A percentile compares a stretch with the other conserved stretches of the same genome.
These are phyloP conservation scores for Notarius quadriscutis DNA, from an alignment of 2,113 vertebrate genomes.

Conservation along the genomic window DNA sequence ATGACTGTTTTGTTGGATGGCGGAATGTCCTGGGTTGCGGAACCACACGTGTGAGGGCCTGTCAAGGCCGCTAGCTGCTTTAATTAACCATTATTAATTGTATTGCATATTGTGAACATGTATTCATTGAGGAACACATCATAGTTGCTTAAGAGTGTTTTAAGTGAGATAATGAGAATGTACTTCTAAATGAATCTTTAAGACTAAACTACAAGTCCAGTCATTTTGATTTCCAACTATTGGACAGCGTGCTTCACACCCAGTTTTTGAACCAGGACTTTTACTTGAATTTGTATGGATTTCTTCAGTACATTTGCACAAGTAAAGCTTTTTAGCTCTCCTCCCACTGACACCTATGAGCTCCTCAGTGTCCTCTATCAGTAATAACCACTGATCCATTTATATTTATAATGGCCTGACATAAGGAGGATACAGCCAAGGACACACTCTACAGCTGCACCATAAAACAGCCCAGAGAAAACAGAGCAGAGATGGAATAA, in stretches of 20 bases:
- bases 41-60: too few species aligned
- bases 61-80: too few species aligned
- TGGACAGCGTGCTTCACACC: background rate
- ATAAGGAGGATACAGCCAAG: conserved; percentile 42
- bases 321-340: conserved; percentile 13
- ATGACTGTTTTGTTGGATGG: too few species aligned
- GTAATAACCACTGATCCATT: conserved; percentile 44
- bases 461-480: conserved; percentile 7
- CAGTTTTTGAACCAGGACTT: background rate
- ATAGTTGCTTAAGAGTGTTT: background rate
- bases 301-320: background rate
- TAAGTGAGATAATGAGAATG: background rate
- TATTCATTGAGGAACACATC: background rate
- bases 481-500: background rate
- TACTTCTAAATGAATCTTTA: background rate
- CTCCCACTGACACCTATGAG: conserved; percentile 12
- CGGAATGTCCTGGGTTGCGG: too few species aligned
- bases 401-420: conserved; percentile 46
- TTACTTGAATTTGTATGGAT: background rate
- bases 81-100: background rate
- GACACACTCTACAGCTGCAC: conserved; percentile 35
- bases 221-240: background rate
- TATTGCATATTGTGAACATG: background rate
- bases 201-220: background rate
- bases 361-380: conserved; percentile 28